A percentile compares a stretch with the other conserved stretches of the same genome.
These are phyloP conservation scores for Lacanobia wlatinum DNA, from an alignment of 2,888 invertebrate genomes.

Conservation along the genomic window DNA sequence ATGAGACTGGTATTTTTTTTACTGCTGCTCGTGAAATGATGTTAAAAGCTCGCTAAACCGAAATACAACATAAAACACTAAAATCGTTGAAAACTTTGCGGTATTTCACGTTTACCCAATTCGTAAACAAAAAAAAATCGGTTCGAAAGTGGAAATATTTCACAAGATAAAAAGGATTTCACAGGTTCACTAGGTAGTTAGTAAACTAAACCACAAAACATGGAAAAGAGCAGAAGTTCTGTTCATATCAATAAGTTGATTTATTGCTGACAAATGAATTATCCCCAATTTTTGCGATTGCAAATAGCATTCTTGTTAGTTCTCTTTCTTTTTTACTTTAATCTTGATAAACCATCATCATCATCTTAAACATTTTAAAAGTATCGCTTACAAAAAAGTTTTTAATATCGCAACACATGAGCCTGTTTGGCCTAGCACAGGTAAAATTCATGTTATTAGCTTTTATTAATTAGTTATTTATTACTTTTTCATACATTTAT, in stretches of 20 bases:
- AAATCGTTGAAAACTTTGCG: neutral
- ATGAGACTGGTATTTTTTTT: neutral
- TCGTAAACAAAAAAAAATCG: neutral
- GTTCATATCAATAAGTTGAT: neutral
- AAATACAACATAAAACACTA: neutral
- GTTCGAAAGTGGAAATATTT: constrained; percentile 2
- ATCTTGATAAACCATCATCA: no score
- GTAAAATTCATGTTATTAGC: no score
- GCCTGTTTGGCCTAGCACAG: no score
- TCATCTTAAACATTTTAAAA: no score
- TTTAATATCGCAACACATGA: no score
- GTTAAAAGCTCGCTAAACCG: neutral
- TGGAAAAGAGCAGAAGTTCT: neutral
- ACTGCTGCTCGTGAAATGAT: neutral
- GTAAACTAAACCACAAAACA: neutral
- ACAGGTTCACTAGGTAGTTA: neutral
- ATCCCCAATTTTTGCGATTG: no score
- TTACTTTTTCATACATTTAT: no score
- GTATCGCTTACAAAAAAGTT: no score
- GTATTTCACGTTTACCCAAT: neutral
- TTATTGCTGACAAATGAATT: no score
- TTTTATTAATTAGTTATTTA: no score
- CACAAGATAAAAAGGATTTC: neutral
- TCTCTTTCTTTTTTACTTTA: no score
- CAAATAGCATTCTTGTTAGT: no score